Percentiles rank a stretch among this genome's conserved stretches.
Conservation (phyloP, 2,113 vertebrate species). For the Dryoscopus gambensis region DNA sequence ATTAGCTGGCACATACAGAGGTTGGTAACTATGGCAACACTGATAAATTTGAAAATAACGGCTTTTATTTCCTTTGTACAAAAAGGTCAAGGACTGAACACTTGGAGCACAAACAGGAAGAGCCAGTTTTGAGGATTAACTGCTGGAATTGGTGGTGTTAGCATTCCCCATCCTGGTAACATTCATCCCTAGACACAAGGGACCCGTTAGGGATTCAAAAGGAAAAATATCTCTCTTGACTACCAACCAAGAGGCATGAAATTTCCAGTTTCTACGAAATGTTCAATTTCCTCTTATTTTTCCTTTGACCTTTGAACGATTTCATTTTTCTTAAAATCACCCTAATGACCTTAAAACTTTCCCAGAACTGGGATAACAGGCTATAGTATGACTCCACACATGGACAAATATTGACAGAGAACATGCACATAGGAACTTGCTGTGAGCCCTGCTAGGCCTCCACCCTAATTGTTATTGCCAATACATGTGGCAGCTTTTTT, state of each 20-base stretch:
- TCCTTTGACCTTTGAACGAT: neutral
- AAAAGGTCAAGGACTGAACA: neutral
- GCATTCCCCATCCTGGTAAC: neutral
- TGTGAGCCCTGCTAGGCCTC: neutral
- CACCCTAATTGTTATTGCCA: neutral
- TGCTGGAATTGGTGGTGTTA: neutral
- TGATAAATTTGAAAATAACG: slow-evolving; percentile 22
- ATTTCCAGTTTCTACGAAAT: neutral
- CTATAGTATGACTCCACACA: neutral
- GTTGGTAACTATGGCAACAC: neutral
- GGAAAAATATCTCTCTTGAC: neutral
- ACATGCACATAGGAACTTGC: neutral
- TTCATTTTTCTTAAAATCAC: neutral
- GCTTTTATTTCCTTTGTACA: neutral
- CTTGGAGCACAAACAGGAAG: neutral
- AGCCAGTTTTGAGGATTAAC: neutral
- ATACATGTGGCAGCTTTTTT: neutral
- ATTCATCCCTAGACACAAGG: neutral
- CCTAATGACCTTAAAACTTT: neutral
- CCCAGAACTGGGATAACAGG: neutral
- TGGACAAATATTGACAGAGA: neutral
- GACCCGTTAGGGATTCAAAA: neutral
- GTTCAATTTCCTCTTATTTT: neutral
- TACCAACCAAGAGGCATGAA: accelerated
- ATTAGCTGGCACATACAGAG: neutral